These are phyloP conservation scores for Melieria omissa DNA, from an alignment of 2,888 invertebrate genomes.

Conservation along the genomic window DNA sequence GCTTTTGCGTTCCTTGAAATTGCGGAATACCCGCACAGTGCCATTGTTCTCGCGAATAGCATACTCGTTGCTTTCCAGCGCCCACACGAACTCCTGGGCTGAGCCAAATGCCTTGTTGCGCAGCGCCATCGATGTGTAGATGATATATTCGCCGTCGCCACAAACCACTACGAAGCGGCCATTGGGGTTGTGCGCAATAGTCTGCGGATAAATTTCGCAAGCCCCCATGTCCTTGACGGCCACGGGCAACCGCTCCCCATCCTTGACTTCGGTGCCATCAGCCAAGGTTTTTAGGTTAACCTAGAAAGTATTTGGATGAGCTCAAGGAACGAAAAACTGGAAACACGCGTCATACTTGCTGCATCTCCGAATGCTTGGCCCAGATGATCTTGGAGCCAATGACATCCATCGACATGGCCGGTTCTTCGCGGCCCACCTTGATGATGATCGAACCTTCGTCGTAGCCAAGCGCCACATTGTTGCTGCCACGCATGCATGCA, in stretches of 20 bases:
- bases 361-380: slow-evolving; percentile 98
- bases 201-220: slow-evolving; percentile 99
- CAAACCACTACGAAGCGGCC: slow-evolving; percentile 94
- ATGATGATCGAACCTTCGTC: slow-evolving; percentile 67
- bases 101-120: slow-evolving; percentile 98
- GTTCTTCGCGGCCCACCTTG: slow-evolving; percentile 90
- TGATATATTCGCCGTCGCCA: slow-evolving; percentile 99
- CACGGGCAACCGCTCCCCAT: slow-evolving; percentile 92
- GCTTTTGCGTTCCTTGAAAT: slow-evolving; percentile 96
- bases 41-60: slow-evolving; percentile 90
- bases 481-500: slow-evolving; percentile 90
- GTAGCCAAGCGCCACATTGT: slow-evolving; percentile 92
- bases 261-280: slow-evolving; percentile 78
- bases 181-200: slow-evolving; percentile 97
- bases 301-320: slow-evolving; percentile 39
- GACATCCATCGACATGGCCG: slow-evolving; percentile 98
- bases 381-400: slow-evolving; percentile 98
- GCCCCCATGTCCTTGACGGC: slow-evolving; percentile 99
- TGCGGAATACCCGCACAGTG: slow-evolving; percentile 93
- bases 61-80: slow-evolving; percentile 93
- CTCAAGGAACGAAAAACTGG: not conserved
- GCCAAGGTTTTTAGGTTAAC: slow-evolving; percentile 62
- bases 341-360: slow-evolving; percentile 71
- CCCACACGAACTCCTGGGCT: slow-evolving; percentile 99
- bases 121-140: slow-evolving; percentile 99